These are phyloP conservation scores for Sanderia malayensis DNA, from an alignment of 30 jellyfish, hydroid and myxozoan genomes.

Conservation along the genomic window DNA sequence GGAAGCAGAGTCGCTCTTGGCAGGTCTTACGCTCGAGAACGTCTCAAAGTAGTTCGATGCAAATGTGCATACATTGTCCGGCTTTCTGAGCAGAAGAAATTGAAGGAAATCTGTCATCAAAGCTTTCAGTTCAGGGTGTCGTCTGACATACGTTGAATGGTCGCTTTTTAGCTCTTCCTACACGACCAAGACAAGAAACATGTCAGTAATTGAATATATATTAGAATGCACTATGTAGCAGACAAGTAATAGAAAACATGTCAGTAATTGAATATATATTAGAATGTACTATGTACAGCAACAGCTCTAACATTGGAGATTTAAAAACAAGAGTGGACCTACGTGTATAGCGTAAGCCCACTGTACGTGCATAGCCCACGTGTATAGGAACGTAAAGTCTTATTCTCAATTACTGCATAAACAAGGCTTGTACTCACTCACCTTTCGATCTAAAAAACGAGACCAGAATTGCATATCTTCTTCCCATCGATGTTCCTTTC, in stretches of 20 bases:
- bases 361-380: too few relatives aligned
- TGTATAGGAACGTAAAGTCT: too few relatives aligned
- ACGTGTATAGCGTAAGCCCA: too few relatives aligned
- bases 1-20: too few relatives aligned
- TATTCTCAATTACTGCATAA: too few relatives aligned
- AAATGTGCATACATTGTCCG: slow-evolving; percentile 92
- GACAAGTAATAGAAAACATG: background rate
- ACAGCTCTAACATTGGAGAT: background rate
- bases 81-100: slow-evolving; percentile 92
- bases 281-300: background rate
- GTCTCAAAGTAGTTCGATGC: slow-evolving; percentile 92
- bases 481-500: slow-evolving; percentile 72
- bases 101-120: slow-evolving; percentile 91
- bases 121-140: slow-evolving; percentile 94
- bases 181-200: background rate
- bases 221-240: background rate
- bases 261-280: too few relatives aligned
- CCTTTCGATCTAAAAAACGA: slow-evolving; percentile 96
- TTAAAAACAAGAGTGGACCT: too few relatives aligned
- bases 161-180: slow-evolving; percentile 86
- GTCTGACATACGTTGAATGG: slow-evolving; percentile 76
- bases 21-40: slow-evolving; percentile 39
- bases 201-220: background rate
- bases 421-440: too few relatives aligned
- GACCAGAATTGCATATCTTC: slow-evolving; percentile 96